Evolutionary conservation across 2,113 vertebrate species (phyloP).

Genomic region (Engraulis encrasicolus): DNA sequence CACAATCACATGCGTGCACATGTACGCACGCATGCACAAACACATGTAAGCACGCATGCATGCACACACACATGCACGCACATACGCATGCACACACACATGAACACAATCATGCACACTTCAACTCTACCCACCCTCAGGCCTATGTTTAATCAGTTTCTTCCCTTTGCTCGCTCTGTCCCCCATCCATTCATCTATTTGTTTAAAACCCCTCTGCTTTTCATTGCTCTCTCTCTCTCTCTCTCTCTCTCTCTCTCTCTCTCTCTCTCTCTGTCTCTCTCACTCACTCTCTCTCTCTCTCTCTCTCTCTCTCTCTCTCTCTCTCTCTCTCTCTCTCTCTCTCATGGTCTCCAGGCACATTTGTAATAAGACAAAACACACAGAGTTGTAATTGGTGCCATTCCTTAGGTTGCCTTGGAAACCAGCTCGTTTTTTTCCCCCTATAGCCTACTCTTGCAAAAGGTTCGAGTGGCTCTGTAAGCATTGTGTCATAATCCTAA

Average conservation of each 20-base stretch:
- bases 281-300: not conserved
- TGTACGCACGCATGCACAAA: not conserved
- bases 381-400: constrained; percentile 51
- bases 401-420: constrained; percentile 60
- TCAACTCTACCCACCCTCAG: not conserved
- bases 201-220: constrained; percentile 30
- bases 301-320: not conserved
- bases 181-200: constrained; percentile 43
- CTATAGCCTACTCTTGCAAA: constrained; percentile 40
- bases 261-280: constrained; percentile 1
- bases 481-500: not conserved
- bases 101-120: not conserved
- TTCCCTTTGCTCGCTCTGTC: constrained; percentile 38
- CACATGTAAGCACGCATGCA: constrained; percentile 21
- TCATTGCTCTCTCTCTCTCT: constrained; percentile 17
- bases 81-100: too few relatives aligned
- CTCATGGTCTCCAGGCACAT: constrained; percentile 48
- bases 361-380: constrained; percentile 38
- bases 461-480: constrained; percentile 15
- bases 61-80: not conserved
- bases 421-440: constrained; percentile 38
- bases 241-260: constrained; percentile 7
- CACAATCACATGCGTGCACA: too few relatives aligned
- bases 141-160: constrained; percentile 36
- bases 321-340: constrained; percentile 30